phyloP scores from a whole-genome alignment of 2,888 invertebrate species.

The Scaptodrosophila latifasciaeformis region DNA sequence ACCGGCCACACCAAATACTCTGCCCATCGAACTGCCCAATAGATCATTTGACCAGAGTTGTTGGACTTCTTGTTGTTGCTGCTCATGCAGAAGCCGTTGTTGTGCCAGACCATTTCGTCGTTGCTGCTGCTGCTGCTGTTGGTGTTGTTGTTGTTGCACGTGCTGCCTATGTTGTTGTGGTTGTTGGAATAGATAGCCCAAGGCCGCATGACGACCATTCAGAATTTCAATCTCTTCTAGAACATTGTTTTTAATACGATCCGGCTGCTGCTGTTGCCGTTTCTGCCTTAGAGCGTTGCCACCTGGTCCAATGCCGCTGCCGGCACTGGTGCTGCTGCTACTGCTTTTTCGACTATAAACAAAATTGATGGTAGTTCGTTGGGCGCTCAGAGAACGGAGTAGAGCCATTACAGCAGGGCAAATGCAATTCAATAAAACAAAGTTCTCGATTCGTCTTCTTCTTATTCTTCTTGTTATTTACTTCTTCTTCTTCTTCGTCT shows the following conservation, averaged over 20 bases:
- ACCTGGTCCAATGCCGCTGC: constrained; percentile 19
- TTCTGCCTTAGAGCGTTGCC: no score
- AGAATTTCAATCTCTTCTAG: no score
- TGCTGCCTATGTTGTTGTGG: constrained; percentile 17
- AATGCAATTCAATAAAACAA: no score
- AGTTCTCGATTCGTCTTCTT: no score
- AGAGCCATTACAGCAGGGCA: constrained; percentile 75
- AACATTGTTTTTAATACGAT: constrained; percentile 6
- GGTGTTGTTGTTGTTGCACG: constrained; percentile 18
- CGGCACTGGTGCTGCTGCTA: constrained; percentile 27
- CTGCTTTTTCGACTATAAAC: constrained; percentile 56
- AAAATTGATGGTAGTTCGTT: constrained; percentile 70
- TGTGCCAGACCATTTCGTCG: constrained; percentile 2
- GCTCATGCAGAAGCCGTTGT: constrained; percentile 18
- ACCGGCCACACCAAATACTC: constrained; percentile 9
- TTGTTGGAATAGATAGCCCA: constrained; percentile 23
- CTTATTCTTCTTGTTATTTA: no score
- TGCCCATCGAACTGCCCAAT: constrained; percentile 12
- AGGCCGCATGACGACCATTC: no score
- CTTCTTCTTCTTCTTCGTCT: no score
- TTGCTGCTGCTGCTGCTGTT: constrained; percentile 14
- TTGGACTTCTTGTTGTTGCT: no score
- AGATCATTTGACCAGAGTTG: no score
- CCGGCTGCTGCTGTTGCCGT: constrained; percentile 7
- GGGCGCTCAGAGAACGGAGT: constrained; percentile 73